These are phyloP conservation scores for Coelopa frigida DNA, from an alignment of 1,140 invertebrate genomes.

Conservation along the genomic window DNA sequence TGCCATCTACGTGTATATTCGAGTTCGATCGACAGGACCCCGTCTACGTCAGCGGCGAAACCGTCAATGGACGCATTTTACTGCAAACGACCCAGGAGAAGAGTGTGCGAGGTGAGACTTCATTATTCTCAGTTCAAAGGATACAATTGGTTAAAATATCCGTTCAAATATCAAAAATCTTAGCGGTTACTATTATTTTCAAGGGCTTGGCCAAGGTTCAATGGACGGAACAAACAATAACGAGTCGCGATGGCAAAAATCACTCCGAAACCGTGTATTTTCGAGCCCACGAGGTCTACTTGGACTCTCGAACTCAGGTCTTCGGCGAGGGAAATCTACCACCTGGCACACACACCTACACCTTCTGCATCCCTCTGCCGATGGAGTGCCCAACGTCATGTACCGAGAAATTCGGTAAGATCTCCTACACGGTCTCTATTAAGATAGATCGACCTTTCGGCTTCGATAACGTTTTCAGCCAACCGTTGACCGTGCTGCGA, in stretches of 20 bases:
- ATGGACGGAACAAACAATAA: constrained; percentile 33
- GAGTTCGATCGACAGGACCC: constrained; percentile 24
- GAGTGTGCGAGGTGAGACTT: constrained; percentile 26
- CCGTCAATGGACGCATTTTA: constrained; percentile 23
- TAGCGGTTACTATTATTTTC: constrained; percentile 29
- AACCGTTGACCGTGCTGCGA: constrained; percentile 63
- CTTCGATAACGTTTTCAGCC: constrained; percentile 63
- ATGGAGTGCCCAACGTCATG: constrained; percentile 58
- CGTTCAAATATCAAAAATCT: background rate
- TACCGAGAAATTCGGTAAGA: constrained; percentile 60
- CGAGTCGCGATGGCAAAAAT: no score
- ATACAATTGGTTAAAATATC: no score
- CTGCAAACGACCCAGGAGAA: constrained; percentile 21
- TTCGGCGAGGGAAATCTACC: constrained; percentile 23
- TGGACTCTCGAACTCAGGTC: constrained; percentile 18
- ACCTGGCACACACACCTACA: constrained; percentile 27
- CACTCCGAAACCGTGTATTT: constrained; percentile 23
- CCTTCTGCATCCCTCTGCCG: constrained; percentile 45
- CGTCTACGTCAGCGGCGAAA: constrained; percentile 31
- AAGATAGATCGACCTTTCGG: constrained; percentile 63
- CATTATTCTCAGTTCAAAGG: no score
- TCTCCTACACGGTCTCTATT: constrained; percentile 60
- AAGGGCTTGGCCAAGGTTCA: constrained; percentile 30
- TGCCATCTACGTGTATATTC: constrained; percentile 25
- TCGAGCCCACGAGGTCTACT: constrained; percentile 22